A percentile compares a stretch with the other conserved stretches of the same genome.
phyloP scores from a whole-genome alignment of 2,797 vertebrate species.

The Xyrichtys novacula region DNA sequence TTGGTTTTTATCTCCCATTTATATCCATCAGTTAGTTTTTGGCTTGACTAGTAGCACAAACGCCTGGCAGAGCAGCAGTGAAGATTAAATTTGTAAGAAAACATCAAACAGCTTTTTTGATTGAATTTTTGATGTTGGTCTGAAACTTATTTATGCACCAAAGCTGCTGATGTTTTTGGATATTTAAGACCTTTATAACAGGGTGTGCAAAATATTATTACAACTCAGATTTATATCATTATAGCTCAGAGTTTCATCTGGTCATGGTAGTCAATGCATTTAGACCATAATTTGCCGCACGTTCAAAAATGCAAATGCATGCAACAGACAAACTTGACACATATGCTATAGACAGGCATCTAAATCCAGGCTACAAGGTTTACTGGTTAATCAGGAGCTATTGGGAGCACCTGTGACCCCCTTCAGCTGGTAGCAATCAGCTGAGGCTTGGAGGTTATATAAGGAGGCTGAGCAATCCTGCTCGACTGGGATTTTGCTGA shows the following conservation, averaged over 20 bases:
- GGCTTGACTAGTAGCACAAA: not conserved
- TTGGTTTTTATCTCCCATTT: not conserved
- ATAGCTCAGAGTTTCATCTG: not conserved
- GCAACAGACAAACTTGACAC: too few relatives aligned
- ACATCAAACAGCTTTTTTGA: constrained; percentile 14
- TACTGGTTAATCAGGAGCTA: too few relatives aligned
- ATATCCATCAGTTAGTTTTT: constrained; percentile 28
- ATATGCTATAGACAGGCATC: too few relatives aligned
- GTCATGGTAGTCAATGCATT: not conserved
- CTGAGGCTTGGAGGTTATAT: too few relatives aligned
- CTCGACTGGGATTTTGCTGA: too few relatives aligned
- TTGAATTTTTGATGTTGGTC: constrained; percentile 18
- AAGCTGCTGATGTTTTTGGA: not conserved
- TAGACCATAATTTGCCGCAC: not conserved
- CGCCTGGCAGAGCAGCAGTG: constrained; percentile 9
- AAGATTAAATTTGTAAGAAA: constrained; percentile 6
- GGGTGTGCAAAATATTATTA: not conserved
- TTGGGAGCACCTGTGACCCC: too few relatives aligned
- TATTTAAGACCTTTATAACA: not conserved
- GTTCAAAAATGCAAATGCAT: not conserved
- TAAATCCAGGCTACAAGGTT: too few relatives aligned
- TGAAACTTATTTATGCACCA: constrained; percentile 32
- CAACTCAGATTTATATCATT: constrained; percentile 13
- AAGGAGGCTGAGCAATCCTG: too few relatives aligned
- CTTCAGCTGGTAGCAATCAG: too few relatives aligned